Percentiles rank a stretch among this genome's conserved stretches.
phyloP scores from a whole-genome alignment of 2,888 invertebrate species.

The Agrochola circellaris region DNA sequence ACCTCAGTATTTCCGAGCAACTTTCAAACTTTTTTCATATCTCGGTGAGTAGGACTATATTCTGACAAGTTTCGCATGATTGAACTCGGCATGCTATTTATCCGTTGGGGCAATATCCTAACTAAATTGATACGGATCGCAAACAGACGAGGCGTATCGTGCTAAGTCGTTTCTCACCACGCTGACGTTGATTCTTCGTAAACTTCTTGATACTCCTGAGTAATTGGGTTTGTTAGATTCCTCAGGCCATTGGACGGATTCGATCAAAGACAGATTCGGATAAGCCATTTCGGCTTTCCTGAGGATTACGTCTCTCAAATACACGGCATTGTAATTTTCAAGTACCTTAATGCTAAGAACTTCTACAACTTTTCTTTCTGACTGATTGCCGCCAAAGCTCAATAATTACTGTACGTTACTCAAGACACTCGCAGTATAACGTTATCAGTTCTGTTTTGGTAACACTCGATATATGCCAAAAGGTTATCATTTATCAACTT shows the following conservation, averaged over 20 bases:
- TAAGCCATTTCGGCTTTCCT: background rate
- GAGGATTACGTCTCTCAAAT: background rate
- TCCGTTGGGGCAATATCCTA: constrained; percentile 32
- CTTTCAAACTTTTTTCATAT: background rate
- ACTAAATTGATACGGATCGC: constrained; percentile 26
- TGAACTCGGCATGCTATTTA: constrained; percentile 13
- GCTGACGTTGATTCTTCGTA: background rate
- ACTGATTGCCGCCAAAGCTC: background rate
- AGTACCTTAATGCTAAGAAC: background rate
- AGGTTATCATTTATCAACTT: constrained; percentile 40
- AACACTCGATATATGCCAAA: constrained; percentile 1
- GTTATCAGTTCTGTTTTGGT: constrained; percentile 7
- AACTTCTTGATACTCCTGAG: background rate
- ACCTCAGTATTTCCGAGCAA: background rate
- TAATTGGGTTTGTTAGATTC: background rate
- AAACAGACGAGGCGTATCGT: constrained; percentile 13
- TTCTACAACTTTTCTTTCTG: background rate
- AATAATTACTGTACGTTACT: background rate
- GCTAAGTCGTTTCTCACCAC: background rate
- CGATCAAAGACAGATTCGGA: background rate
- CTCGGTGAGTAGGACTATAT: background rate
- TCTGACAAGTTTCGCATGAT: constrained; percentile 13
- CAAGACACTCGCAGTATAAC: background rate
- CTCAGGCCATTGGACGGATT: background rate
- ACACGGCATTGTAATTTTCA: background rate